A percentile compares a stretch with the other conserved stretches of the same genome.
Conservation (phyloP, 1,140 invertebrate species). For the Drosophila navojoa region DNA sequence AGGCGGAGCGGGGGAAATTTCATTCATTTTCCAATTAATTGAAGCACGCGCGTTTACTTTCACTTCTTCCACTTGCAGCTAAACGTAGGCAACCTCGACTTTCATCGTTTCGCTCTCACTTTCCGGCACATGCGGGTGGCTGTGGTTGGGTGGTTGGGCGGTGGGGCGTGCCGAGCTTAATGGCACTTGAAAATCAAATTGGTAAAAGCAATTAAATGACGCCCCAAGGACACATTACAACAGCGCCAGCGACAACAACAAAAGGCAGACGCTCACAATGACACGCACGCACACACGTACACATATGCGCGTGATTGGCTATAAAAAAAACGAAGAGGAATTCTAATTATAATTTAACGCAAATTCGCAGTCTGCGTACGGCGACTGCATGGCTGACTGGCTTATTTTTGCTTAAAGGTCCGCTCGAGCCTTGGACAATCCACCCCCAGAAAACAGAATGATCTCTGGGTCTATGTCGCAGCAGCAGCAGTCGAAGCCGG, state of each 20-base stretch:
- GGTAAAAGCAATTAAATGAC: conserved; percentile 84
- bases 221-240: conserved; percentile 84
- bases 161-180: conserved; percentile 71
- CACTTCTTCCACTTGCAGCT: conserved; percentile 56
- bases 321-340: conserved; percentile 75
- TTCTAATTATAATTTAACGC: conserved; percentile 82
- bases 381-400: conserved; percentile 49
- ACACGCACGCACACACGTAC: conserved; percentile 30
- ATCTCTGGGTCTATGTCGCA: conserved; percentile 26
- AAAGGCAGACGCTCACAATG: conserved; percentile 38
- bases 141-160: conserved; percentile 21
- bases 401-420: conserved; percentile 66
- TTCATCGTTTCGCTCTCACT: conserved; percentile 58
- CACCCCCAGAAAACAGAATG: conserved; percentile 39
- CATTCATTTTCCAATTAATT: conserved; percentile 83
- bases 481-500: not conserved
- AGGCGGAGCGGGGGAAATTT: conserved; percentile 22
- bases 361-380: conserved; percentile 65
- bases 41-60: conserved; percentile 78
- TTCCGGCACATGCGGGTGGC: conserved; percentile 61
- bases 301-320: conserved; percentile 63
- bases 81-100: conserved; percentile 14
- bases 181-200: conserved; percentile 84
- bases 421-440: conserved; percentile 54
- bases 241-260: conserved; percentile 54